Evolutionary conservation across 2,113 vertebrate genomes (phyloP), one percentile per base, ranked within the genome.

Genomic region (Glaucidium brasilianum): DNA sequence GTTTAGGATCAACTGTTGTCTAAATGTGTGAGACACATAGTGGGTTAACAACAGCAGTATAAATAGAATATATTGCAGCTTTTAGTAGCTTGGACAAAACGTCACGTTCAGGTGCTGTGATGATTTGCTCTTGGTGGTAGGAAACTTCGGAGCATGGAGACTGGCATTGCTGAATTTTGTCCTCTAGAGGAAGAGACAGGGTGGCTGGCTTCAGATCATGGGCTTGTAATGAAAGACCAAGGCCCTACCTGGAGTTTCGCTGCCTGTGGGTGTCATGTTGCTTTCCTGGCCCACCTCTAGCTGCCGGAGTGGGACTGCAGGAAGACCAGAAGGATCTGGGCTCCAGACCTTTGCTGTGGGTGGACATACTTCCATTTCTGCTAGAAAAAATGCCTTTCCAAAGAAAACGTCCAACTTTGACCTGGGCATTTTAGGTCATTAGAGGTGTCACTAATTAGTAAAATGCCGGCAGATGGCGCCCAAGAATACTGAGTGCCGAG

Each of bases 301-400:
- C 35, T 67, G 53, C 64, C 35, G 4, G 49, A 29, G 71, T 11
- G 14, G 35, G 35, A 27, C 18, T 17, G 49, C 35, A 50, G 47
- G 14, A 67, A 11, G 19, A 41, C 25, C 11, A 10, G 60, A n/a
- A 53, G 50, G 20, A 15, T 35, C 12, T 41, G 30, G 26, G 9
- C 52, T 37, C 39, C 50, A 74, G 49, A 69, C 10, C 59, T 62
- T 19, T 27, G 39, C 45, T 26, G 64, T 3, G 32, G 9, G 41
- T 6, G 5, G 53, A 29, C n/a, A 1, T 21, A 0, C n/a, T 49
- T 64, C 47, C 41, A 3, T 7, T n/a, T 56, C 39, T 1, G 49
- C 13, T n/a, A 52, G 26, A 55, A 22, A 20, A 15, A 55, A 52
- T 6, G 37, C 35, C 39, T 12, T 3, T 12, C 0, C 6, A 43